Conservation (phyloP, 2,797 vertebrate genomes). For the Sardinella longiceps region DNA sequence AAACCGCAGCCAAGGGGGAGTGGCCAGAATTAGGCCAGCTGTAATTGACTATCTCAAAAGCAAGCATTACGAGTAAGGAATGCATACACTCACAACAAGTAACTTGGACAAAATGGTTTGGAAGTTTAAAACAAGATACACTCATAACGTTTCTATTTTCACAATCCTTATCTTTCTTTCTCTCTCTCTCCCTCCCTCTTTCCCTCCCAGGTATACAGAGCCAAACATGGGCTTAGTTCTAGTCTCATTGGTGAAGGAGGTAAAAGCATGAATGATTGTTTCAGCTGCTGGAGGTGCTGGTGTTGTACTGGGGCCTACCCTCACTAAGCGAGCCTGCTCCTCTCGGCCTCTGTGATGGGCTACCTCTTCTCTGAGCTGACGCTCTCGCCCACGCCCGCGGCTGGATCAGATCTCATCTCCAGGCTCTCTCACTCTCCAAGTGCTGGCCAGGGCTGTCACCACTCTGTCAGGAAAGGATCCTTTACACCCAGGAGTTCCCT, state of each 20-base stretch:
- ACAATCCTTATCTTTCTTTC: too few species aligned
- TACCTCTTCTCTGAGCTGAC: background rate
- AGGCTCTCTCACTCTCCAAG: background rate
- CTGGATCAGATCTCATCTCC: background rate
- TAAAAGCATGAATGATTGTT: background rate
- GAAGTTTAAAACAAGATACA: background rate
- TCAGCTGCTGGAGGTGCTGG: too few species aligned
- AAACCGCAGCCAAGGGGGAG: slow-evolving; percentile 95
- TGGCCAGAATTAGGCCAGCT: slow-evolving; percentile 94
- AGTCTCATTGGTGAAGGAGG: slow-evolving; percentile 78
- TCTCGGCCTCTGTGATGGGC: background rate
- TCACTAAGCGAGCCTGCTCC: background rate
- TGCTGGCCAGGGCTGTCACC: background rate
- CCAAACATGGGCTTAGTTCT: slow-evolving; percentile 87
- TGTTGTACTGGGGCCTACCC: background rate
- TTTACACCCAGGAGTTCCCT: background rate
- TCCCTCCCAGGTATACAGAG: slow-evolving; percentile 86
- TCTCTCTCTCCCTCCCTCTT: slow-evolving; percentile 37
- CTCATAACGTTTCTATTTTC: too few species aligned
- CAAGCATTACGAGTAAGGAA: slow-evolving; percentile 85
- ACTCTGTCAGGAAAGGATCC: background rate
- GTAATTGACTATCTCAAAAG: slow-evolving; percentile 93
- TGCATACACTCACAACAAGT: slow-evolving; percentile 1
- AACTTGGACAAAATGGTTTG: background rate
- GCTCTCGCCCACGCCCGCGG: background rate